These are phyloP conservation scores for Hyposoter dolosus DNA, from an alignment of 2,888 invertebrate genomes.

Conservation along the genomic window DNA sequence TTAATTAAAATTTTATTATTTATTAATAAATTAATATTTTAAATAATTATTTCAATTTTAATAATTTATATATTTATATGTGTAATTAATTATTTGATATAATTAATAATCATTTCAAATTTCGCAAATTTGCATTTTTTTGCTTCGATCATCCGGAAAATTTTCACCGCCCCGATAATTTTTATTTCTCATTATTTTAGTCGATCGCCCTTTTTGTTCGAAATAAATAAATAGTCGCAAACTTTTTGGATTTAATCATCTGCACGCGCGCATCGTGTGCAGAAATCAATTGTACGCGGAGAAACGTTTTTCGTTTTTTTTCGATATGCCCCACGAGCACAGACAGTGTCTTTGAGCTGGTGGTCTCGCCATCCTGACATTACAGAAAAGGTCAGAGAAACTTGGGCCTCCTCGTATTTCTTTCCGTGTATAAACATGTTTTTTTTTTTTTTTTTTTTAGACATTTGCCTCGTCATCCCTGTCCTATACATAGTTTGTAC, in stretches of 20 bases:
- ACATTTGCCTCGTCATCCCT: constrained; percentile 15
- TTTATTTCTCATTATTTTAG: not conserved
- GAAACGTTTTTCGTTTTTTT: constrained; percentile 34
- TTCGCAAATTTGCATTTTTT: too few species aligned
- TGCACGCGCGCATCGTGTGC: constrained; percentile 13
- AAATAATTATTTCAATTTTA: not conserved
- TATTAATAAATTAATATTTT: not conserved
- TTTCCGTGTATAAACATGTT: constrained; percentile 14
- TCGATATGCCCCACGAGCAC: constrained; percentile 41
- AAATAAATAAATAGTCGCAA: not conserved
- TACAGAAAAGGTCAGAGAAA: constrained; percentile 76
- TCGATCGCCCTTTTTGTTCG: not conserved
- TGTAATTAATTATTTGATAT: not conserved
- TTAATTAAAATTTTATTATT: too few species aligned
- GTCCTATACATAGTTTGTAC: constrained; percentile 54
- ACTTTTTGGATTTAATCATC: not conserved
- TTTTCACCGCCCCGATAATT: too few species aligned
- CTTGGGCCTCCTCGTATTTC: constrained; percentile 64
- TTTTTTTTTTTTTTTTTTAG: constrained; percentile 14
- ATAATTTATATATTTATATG: too few species aligned
- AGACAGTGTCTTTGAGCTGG: constrained; percentile 49
- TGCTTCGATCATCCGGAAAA: too few species aligned
- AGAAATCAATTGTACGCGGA: constrained; percentile 36
- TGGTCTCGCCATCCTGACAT: constrained; percentile 69
- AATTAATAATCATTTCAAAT: too few species aligned